These are phyloP conservation scores for Pocota personata DNA, from an alignment of 2,888 invertebrate species.

Conservation along the genomic window DNA sequence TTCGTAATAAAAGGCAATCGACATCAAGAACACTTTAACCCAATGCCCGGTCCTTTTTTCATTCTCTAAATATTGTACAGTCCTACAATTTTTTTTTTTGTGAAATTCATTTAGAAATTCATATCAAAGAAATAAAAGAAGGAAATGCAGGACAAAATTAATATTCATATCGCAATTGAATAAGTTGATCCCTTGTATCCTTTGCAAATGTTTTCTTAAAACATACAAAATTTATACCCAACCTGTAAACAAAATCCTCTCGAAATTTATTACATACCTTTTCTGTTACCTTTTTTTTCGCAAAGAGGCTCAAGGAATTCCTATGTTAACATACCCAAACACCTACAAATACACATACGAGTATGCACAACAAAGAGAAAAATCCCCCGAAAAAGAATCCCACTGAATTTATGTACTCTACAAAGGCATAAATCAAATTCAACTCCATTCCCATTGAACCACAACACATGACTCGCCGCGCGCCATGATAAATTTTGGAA, in stretches of 20 bases:
- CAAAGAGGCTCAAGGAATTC: background rate
- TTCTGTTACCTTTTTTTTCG: background rate
- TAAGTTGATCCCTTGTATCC: conserved; percentile 29
- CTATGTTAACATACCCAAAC: background rate
- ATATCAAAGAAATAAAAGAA: background rate
- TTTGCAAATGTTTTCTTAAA: conserved; percentile 6
- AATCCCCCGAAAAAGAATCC: background rate
- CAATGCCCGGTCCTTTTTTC: too few relatives aligned
- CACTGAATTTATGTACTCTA: conserved; percentile 28
- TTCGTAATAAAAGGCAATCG: too few relatives aligned
- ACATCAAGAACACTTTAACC: too few relatives aligned
- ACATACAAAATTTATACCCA: background rate
- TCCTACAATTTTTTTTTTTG: background rate
- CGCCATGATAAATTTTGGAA: conserved; percentile 6
- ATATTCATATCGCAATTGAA: conserved; percentile 34
- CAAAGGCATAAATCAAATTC: conserved; percentile 25
- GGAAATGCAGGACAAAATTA: background rate
- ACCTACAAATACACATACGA: too few relatives aligned
- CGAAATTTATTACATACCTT: conserved; percentile 28
- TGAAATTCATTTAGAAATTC: background rate
- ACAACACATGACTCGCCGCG: background rate
- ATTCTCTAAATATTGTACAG: too few relatives aligned
- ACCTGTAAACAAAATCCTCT: background rate
- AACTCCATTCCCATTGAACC: conserved; percentile 24
- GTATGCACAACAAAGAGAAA: background rate